Conservation (phyloP, 2,113 vertebrate species). For the Mormoops blainvillei region DNA sequence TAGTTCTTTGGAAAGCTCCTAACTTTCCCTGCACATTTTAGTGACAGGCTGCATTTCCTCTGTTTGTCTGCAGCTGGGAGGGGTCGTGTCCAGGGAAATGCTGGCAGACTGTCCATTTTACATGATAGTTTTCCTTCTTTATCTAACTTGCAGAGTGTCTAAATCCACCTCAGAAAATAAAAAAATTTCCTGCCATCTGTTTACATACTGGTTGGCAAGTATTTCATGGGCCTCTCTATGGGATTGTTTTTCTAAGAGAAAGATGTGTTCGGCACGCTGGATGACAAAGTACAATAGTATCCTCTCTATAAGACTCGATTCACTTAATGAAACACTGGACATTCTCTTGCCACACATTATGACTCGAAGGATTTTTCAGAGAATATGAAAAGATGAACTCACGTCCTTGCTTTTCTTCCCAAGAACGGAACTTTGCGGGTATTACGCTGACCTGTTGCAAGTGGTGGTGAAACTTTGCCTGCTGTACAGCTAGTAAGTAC, state of each 20-base stretch:
- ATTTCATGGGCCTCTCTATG: background rate
- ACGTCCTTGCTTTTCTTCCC: background rate
- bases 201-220: background rate
- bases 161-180: background rate
- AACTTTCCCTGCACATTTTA: background rate
- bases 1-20: background rate
- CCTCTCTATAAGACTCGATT: background rate
- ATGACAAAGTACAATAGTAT: background rate
- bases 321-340: background rate
- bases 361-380: background rate
- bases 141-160: background rate
- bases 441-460: background rate
- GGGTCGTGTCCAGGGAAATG: background rate
- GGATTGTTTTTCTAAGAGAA: background rate
- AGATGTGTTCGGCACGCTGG: background rate
- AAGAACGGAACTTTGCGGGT: background rate
- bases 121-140: background rate
- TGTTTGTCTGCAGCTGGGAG: background rate
- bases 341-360: background rate
- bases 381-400: background rate
- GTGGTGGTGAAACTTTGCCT: background rate
- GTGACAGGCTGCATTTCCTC: constrained; percentile 13
- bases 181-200: background rate
- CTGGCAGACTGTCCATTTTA: background rate
- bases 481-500: background rate